Conservation (phyloP, 2,797 vertebrate genomes). For the Morelia viridis region DNA sequence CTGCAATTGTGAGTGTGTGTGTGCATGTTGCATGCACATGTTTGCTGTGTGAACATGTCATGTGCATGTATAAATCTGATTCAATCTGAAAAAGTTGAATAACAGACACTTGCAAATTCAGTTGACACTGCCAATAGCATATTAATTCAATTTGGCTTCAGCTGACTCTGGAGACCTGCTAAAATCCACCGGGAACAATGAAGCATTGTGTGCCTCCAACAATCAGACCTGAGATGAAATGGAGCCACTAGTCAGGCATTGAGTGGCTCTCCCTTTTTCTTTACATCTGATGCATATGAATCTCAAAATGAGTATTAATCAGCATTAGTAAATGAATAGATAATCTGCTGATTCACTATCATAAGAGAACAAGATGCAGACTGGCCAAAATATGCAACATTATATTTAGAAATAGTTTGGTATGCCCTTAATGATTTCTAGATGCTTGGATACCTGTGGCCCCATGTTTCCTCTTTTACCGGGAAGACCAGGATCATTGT, state of each 20-base stretch:
- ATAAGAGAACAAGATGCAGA: background rate
- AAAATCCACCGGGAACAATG: background rate
- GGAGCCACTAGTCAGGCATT: background rate
- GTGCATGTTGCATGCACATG: background rate
- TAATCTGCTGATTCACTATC: background rate
- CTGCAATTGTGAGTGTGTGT: background rate
- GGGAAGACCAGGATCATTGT: constrained; percentile 70
- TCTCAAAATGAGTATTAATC: background rate
- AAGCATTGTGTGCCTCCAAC: background rate
- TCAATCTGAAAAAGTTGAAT: background rate
- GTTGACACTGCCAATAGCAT: background rate
- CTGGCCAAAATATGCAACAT: background rate
- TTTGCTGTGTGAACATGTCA: background rate
- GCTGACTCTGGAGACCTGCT: background rate
- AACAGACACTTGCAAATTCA: background rate
- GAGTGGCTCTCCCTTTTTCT: background rate
- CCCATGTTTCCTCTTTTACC: constrained; percentile 80
- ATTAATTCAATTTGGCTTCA: background rate
- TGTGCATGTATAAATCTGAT: background rate
- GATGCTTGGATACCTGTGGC: constrained; percentile 70
- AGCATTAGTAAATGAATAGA: background rate
- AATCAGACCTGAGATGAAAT: background rate
- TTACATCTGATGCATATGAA: background rate
- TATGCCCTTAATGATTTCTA: background rate
- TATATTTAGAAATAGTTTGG: background rate